These are phyloP conservation scores for Brachyalestes nurse DNA, from an alignment of 2,797 vertebrate genomes.

Conservation along the genomic window DNA sequence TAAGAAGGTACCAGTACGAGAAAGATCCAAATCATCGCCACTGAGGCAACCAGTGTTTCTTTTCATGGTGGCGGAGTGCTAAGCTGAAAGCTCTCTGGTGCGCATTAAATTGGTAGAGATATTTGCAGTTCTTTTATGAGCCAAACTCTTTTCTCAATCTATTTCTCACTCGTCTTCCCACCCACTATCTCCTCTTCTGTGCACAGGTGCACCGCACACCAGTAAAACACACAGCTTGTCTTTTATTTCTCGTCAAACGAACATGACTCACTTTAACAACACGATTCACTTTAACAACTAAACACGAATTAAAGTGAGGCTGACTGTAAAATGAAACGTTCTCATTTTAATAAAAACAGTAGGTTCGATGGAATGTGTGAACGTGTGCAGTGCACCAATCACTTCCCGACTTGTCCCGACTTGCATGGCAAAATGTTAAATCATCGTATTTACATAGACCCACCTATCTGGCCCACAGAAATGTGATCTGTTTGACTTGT, in stretches of 20 bases:
- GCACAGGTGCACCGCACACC: not conserved
- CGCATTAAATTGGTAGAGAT: not conserved
- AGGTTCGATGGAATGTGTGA: too few relatives aligned
- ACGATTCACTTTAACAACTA: not conserved
- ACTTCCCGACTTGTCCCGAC: too few relatives aligned
- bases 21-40: too few relatives aligned
- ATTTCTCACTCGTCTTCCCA: not conserved
- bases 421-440: too few relatives aligned
- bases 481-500: too few relatives aligned
- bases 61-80: not conserved
- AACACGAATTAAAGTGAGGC: not conserved
- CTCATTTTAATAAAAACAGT: too few relatives aligned
- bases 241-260: not conserved
- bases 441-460: too few relatives aligned
- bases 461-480: too few relatives aligned
- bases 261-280: not conserved
- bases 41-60: not conserved
- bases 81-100: not conserved
- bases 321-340: too few relatives aligned
- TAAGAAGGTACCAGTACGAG: not conserved
- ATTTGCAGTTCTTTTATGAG: not conserved
- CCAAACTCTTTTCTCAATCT: not conserved
- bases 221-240: not conserved
- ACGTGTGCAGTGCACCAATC: too few relatives aligned
- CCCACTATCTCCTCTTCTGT: not conserved